Base-by-base conservation (phyloP, 2,888 invertebrate genomes). In the Gastracanthus pulcherrimus region DNA sequence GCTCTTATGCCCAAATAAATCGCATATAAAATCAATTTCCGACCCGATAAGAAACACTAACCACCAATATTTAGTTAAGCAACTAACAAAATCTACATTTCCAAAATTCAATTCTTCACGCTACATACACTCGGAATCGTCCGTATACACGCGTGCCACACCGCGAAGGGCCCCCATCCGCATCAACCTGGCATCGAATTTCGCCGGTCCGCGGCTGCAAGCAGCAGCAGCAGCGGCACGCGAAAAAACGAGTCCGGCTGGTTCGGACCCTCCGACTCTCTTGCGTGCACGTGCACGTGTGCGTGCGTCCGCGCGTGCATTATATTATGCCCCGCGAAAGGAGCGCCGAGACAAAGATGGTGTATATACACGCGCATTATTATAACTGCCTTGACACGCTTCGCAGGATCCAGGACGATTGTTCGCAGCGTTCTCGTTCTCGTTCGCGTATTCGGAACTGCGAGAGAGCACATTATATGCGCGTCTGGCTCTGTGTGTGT, bases 341-440 rank as follows among this genome's bases (percentile, higher is more conserved):
- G 38, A 71, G 23, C 51, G 38, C 16, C 62, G 2, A n/a, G 34
- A 71, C 16, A 29, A 38, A 19, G 31, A 67, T 34, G 45, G 38
- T 41, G 38, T 3, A 36, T n/a, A 26, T 23, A 31, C 26, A 5
- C 66, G 19, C 36, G 23, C 5, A 60, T 36, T 19, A 16, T 36
- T 36, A 64, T 26, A 64, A 5, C 23, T 19, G 66, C 78, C 78
- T 79, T 72, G 78, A 79, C 78, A 79, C 72, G 78, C 66, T 72
- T 79, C 66, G 55, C 58, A 41, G 72, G 55, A 72, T 72, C 26
- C 70, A 41, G 72, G 36, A 66, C 41, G 58, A 66, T 66, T 72
- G 66, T 71, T 19, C n/a, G 9, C 0, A n/a, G n/a, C n/a, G n/a
- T n/a, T n/a, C 7, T 19, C 31, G 16, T 34, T 60, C 34, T 29